Percentiles rank a stretch among this genome's conserved stretches.
phyloP scores from a whole-genome alignment of 1,140 invertebrate genomes.

The Belonocnema kinseyi region DNA sequence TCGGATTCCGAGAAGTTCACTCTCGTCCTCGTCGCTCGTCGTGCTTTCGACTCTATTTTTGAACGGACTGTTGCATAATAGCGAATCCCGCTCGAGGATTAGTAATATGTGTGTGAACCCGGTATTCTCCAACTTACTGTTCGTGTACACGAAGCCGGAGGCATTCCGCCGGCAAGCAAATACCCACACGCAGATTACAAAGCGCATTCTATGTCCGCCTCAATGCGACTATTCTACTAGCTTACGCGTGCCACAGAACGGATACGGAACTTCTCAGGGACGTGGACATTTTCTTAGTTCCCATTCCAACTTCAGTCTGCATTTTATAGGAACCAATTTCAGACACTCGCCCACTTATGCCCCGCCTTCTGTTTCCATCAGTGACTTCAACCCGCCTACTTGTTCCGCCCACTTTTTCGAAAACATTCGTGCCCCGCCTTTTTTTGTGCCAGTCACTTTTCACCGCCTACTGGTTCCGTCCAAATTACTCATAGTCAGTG shows the following conservation, averaged over 20 bases:
- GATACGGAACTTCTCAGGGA: slow-evolving; percentile 11
- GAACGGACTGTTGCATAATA: slow-evolving; percentile 56
- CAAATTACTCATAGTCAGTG: too few species aligned
- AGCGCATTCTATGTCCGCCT: slow-evolving; percentile 5
- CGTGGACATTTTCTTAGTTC: neutral
- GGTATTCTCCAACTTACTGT: neutral
- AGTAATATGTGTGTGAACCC: slow-evolving; percentile 1
- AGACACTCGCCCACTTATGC: too few species aligned
- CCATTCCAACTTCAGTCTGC: neutral
- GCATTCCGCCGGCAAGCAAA: neutral
- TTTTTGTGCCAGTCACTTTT: too few species aligned
- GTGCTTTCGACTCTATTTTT: slow-evolving; percentile 52
- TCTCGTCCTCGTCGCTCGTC: slow-evolving; percentile 48
- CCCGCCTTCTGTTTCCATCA: too few species aligned
- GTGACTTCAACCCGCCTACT: too few species aligned
- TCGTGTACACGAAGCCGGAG: neutral
- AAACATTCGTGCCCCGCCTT: too few species aligned
- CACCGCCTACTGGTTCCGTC: too few species aligned
- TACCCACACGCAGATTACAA: neutral
- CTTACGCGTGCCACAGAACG: slow-evolving; percentile 6
- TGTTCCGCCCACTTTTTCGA: too few species aligned
- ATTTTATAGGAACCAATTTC: neutral
- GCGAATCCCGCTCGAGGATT: slow-evolving; percentile 20
- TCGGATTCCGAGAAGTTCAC: slow-evolving; percentile 51
- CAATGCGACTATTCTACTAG: slow-evolving; percentile 16